Evolutionary conservation across 2,888 invertebrate species (phyloP).

Genomic region (Oasisia sp.): DNA sequence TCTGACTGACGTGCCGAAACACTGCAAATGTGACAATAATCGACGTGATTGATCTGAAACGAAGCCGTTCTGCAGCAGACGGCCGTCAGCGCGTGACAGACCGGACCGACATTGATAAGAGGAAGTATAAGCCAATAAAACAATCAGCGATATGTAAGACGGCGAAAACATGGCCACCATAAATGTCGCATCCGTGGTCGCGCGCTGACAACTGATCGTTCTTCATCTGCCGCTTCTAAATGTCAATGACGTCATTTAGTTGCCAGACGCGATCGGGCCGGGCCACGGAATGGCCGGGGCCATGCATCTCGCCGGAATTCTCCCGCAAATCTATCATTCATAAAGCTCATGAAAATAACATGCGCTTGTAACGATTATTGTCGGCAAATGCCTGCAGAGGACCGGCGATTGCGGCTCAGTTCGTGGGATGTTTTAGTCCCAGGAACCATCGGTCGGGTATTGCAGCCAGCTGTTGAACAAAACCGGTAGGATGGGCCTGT

Average conservation of each 20-base stretch:
- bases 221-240: background rate
- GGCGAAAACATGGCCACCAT: background rate
- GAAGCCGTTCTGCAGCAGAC: background rate
- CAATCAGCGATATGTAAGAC: background rate
- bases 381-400: background rate
- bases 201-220: background rate
- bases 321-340: constrained; percentile 1
- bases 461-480: background rate
- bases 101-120: background rate
- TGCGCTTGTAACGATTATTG: background rate
- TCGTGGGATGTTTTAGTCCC: too few relatives aligned
- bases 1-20: background rate
- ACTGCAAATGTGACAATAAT: background rate
- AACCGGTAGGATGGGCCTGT: background rate
- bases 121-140: background rate
- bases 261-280: background rate
- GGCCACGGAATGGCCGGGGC: background rate
- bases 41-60: background rate
- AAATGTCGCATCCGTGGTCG: background rate
- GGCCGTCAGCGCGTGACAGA: background rate
- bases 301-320: background rate
- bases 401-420: too few relatives aligned
- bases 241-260: background rate
- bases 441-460: too few relatives aligned
- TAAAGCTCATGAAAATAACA: background rate